Evolutionary conservation across 2,797 vertebrate genomes (phyloP).

Genomic region (Acrossocheilus wenchowensis): DNA sequence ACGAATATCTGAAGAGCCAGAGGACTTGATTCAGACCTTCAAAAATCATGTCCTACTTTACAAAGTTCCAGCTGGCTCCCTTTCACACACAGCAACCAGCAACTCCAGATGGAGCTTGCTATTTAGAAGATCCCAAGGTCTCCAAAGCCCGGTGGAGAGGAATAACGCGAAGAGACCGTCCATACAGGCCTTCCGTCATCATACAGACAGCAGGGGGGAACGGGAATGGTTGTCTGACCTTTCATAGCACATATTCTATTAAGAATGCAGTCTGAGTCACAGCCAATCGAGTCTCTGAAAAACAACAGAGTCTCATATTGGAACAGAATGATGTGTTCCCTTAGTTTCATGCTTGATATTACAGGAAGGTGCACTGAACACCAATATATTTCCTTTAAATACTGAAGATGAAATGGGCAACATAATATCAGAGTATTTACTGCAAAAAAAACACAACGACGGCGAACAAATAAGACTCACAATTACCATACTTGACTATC

Average conservation of each 20-base stretch:
- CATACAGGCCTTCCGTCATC: conserved; percentile 10
- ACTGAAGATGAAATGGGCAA: conserved; percentile 22
- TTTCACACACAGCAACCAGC: neutral
- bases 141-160: conserved; percentile 27
- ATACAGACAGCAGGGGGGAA: conserved; percentile 37
- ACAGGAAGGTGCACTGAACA: conserved; percentile 49
- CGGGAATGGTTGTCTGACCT: conserved; percentile 66
- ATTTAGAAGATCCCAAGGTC: conserved; percentile 22
- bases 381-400: conserved; percentile 35
- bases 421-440: conserved; percentile 20
- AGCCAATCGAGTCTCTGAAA: conserved; percentile 60
- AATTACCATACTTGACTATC: conserved; percentile 35
- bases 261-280: conserved; percentile 59
- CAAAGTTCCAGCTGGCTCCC: neutral
- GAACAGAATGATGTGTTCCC: conserved; percentile 60
- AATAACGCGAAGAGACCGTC: conserved; percentile 39
- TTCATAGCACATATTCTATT: conserved; percentile 61
- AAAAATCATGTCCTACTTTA: neutral
- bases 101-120: neutral
- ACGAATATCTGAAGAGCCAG: neutral
- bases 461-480: conserved; percentile 16
- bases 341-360: conserved; percentile 60
- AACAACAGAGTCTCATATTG: conserved; percentile 62
- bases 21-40: neutral
- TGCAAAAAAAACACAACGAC: conserved; percentile 7